These are phyloP conservation scores for Andrena trimmerana DNA, from an alignment of 2,888 invertebrate species.

Conservation along the genomic window DNA sequence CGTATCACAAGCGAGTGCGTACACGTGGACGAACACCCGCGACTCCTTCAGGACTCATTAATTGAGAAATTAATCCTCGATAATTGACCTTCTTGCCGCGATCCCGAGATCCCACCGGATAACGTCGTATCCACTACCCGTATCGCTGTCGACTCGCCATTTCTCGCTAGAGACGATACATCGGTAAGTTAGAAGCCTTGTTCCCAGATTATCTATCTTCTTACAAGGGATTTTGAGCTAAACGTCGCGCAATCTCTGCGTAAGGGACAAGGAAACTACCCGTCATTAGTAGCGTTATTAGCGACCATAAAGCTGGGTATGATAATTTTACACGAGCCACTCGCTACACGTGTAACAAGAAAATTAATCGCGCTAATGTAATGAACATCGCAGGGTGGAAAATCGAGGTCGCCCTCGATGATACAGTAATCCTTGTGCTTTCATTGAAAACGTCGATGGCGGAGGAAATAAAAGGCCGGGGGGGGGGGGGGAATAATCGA, in stretches of 20 bases:
- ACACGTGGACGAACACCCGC: conserved; percentile 67
- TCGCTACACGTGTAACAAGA: no score
- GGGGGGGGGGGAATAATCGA: conserved; percentile 20
- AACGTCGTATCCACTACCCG: not conserved
- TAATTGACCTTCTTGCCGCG: conserved; percentile 67
- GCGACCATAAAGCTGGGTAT: no score
- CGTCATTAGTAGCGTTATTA: no score
- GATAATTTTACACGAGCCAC: no score
- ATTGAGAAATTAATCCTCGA: conserved; percentile 77
- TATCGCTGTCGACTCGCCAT: not conserved
- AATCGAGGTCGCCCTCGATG: not conserved
- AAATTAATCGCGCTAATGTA: no score
- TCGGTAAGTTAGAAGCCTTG: not conserved
- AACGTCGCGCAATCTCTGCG: not conserved
- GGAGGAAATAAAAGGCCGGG: not conserved
- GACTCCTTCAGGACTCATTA: conserved; percentile 71
- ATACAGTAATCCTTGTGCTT: not conserved
- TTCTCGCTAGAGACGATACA: not conserved
- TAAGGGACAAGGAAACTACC: not conserved
- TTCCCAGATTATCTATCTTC: no score
- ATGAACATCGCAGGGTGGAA: not conserved
- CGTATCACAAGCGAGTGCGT: conserved; percentile 33
- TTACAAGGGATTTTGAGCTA: not conserved
- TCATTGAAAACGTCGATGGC: not conserved
- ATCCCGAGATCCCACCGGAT: not conserved